Base-by-base conservation (phyloP, 2,888 invertebrate species). In the Acleris holmiana region DNA sequence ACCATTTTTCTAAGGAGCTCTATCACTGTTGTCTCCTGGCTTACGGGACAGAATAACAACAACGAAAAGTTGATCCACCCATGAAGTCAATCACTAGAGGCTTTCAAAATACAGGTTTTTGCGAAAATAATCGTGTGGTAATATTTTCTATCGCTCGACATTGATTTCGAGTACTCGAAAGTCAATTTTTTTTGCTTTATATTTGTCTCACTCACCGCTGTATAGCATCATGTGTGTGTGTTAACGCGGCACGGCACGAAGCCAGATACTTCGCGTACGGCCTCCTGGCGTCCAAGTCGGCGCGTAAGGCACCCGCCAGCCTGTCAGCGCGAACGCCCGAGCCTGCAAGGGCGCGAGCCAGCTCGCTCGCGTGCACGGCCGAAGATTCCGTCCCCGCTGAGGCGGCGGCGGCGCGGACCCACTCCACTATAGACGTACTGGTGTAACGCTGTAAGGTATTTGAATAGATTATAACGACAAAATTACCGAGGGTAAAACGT, bases 221-320 rank as follows among this genome's bases (percentile, higher is more conserved):
- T 0, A 87, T 76, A 15, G 82, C 73, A 53, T 83, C 81, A n/a
- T 84, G 78, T 0, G 82, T 76, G 67, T 87, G 85, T 66, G 84
- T 80, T 40, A 88, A 76, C 25, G 84, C 85, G 0, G 89, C 79
- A 41, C 90, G 71, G 67, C 89, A 88, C 15, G 83, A 78, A 29
- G 90, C 85, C 0, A 91, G 81, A 73, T 91, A 90, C 54, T 88
- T 83, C 48, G 89, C 88, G 76, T 91, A 91, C 57, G 91, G 90
- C 0, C 90, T 71, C 35, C 89, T 69, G 53, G 91, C 89, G 18
- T 89, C 88, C n/a, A 91, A 80, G 75, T 91, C 91, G 2, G 88
- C 84, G 0, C 89, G 77, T 74, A 91, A 77, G 2, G 89, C 85
- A 17, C 85, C 88, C 1, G 88, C 89, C 18, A 90, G 82, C 0